Evolutionary conservation across 2,113 vertebrate species (phyloP), one percentile per base, ranked within the genome.

Genomic region (Sorex fumeus): DNA sequence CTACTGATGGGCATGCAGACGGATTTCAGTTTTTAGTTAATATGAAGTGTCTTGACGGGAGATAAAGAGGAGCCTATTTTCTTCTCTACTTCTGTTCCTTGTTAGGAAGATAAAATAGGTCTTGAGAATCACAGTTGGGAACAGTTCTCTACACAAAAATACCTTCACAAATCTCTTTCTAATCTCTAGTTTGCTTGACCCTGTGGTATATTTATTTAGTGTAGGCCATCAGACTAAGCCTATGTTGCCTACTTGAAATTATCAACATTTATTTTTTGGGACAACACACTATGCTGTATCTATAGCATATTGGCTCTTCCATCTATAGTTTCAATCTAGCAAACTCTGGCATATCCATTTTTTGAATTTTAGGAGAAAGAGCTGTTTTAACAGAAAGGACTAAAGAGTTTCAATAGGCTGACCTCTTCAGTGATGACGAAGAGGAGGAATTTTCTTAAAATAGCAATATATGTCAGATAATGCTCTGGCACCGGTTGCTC

Each of bases 301-400:
- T 64, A 10, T 30, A 18, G 34, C 75, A 53, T 71, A 9, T 86
- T 82, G 28, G 71, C 4, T 1, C 15, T 15, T 70, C 47, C 27
- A 32, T 21, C 32, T 30, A 87, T 83, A 87, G n/a, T 90, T 83
- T 32, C 16, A 32, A 7, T 67, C 15, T 71, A 50, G 70, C 23
- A 74, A 90, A 78, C 18, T 82, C 40, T 70, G 40, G 64, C 6
- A 12, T 69, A 19, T 13, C 66, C 57, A 75, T 74, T 86, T 70
- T 36, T 80, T 80, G 47, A 74, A 47, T 93, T 91, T 87, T 67
- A 66, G 28, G 4, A 75, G 25, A 78, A 74, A 6, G 53, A 77
- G 10, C 45, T 43, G 6, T 40, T 64, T 84, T 82, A 80, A 53
- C 12, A 53, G 91, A 28, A 64, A 32, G 34, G 40, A 32, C 12